phyloP scores from a whole-genome alignment of 2,113 vertebrate genomes.

The Phaetusa simplex region DNA sequence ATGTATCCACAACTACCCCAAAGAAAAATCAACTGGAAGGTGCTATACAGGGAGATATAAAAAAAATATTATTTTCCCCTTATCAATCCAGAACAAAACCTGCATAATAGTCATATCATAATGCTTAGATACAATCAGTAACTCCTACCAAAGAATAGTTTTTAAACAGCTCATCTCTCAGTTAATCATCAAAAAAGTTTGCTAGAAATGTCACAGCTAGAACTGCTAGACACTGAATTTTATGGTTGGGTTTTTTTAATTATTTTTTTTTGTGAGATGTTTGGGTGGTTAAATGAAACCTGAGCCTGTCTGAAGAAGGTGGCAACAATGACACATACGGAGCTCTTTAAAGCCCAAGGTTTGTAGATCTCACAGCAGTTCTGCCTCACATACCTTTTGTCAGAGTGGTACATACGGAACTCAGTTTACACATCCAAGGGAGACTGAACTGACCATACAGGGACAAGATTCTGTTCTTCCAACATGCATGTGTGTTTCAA shows the following conservation, averaged over 20 bases:
- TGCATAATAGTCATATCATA: not conserved
- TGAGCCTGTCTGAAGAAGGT: not conserved
- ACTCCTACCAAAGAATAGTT: not conserved
- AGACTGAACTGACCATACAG: not conserved
- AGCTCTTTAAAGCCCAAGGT: not conserved
- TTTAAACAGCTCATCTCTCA: not conserved
- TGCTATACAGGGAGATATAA: not conserved
- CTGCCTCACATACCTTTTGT: not conserved
- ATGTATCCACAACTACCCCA: not conserved
- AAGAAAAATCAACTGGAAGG: not conserved
- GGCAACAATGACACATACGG: fast-evolving
- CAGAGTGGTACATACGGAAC: not conserved
- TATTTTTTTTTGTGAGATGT: not conserved
- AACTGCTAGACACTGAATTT: not conserved
- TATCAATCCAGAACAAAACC: not conserved
- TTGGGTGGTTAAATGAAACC: not conserved
- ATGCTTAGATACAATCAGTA: not conserved
- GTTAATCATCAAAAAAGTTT: constrained; percentile 13
- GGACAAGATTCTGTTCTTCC: not conserved
- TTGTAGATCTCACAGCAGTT: not conserved
- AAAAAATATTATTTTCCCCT: not conserved
- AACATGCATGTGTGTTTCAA: not conserved
- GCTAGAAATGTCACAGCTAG: constrained; percentile 31
- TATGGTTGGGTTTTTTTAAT: not conserved
- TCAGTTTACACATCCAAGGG: not conserved